Base-by-base conservation (phyloP, 2,797 vertebrate species). In the Semaprochilodus insignis region DNA sequence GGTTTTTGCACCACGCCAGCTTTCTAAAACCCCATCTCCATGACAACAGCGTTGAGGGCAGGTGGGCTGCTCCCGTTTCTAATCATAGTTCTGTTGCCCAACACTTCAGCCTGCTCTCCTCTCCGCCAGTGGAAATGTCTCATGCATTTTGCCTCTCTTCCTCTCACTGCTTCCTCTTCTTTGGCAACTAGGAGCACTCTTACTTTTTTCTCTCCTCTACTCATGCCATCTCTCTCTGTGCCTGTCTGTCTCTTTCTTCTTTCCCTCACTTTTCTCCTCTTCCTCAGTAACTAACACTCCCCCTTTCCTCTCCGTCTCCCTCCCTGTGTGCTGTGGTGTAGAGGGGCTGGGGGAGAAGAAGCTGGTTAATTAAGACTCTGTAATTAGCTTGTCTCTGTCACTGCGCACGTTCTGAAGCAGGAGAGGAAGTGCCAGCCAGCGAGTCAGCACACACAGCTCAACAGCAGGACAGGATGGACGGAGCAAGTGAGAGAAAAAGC, bases 381-480 rank as follows among this genome's bases (percentile, higher is more conserved):
- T 88, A 88, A 90, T 90, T 88, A 89, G 86, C 77, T 78, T 82
- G 81, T 88, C 83, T 87, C 87, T 90, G 86, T 88, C 89, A 88
- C 81, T 84, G 79, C 86, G 85, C 87, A 88, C 86, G 80, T 88
- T 69, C 85, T 87, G 86, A 84, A 82, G 85, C 70, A 66, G 81
- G 75, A 83, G 81, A 84, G 84, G 82, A 63, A 44, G 81, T 70
- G 82, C 77, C 85, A 88, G 82, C 74, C 85, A 88, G 62, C 69
- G 27, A 83, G 51, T 82, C 83, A 89, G 81, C 77, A 80, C 65
- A 48, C 19, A 25, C 27, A 59, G 27, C 79, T 83, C 90, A 87
- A 79, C 73, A 85, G 79, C 70, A 55, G 74, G 70, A 82, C 83
- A 27, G 70, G 77, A 84, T 63, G 81, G 77, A 71, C 75, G 81